Base-by-base conservation (phyloP, 2,113 vertebrate genomes). In the Myocastor coypus region DNA sequence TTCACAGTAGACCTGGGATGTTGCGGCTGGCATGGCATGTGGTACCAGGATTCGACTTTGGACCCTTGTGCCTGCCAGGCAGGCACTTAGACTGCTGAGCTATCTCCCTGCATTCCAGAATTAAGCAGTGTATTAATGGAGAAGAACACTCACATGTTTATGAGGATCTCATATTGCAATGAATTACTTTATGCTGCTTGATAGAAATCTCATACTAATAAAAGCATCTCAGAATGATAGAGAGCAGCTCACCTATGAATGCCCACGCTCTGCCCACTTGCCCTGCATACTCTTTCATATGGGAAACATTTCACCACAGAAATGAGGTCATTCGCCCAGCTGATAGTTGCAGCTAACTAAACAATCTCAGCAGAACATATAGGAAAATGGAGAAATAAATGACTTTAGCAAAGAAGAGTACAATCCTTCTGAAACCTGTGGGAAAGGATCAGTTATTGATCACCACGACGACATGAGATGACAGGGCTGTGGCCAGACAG, bases 301-400 rank as follows among this genome's bases (percentile, higher is more conserved):
- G 68, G 81, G 32, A 32, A 66, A 89, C 64, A 89, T n/a, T 59
- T 95, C 80, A 57, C 14, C 75, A 92, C 37, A 22, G 20, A 97
- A 89, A 66, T 40, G 73, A 95, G 78, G 80, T 57, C 55, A 52
- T 95, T 96, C 87, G 16, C 81, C 82, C 37, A 46, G 9, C 26
- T 82, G 66, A 94, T 2, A 68, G 52, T 59, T 84, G n/a, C 42
- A 85, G 42, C 80, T 69, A 95, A 95, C 75, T 7, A 92, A 75
- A 87, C 12, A 89, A 17, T 96, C 77, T 97, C 81, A 24, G 52
- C 34, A 85, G 81, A 95, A 80, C 93, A 93, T 93, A 90, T 89
- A 92, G 94, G 78, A 37, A 89, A 69, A 37, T 68, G 55, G 55
- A 87, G 22, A 78, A 69, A 91, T 64, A 95, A 84, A 92, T 34